Percentiles rank a stretch among this genome's conserved stretches.
These are phyloP conservation scores for Caenorhabditis wallacei DNA, from an alignment of 2,888 invertebrate genomes.

Conservation along the genomic window DNA sequence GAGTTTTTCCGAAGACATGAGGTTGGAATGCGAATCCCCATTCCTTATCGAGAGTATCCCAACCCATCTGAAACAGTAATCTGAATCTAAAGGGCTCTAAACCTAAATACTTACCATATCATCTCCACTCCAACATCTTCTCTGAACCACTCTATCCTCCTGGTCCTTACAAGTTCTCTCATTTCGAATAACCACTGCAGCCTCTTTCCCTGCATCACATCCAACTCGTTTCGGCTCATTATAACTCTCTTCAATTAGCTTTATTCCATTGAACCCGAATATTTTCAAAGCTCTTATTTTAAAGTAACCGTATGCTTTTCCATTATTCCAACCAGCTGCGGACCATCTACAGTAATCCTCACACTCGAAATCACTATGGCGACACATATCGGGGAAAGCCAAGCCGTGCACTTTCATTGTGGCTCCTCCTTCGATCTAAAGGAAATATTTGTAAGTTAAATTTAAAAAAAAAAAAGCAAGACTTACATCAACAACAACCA, in stretches of 20 bases:
- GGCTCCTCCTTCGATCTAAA: slow-evolving; percentile 48
- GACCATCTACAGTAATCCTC: slow-evolving; percentile 65
- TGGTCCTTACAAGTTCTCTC: slow-evolving; percentile 52
- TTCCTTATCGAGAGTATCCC: slow-evolving; percentile 39
- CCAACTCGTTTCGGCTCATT: slow-evolving; percentile 49
- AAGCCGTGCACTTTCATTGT: slow-evolving; percentile 47
- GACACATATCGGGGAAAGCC: slow-evolving; percentile 46
- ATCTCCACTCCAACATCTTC: slow-evolving; percentile 48
- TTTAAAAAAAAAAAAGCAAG: too few species aligned
- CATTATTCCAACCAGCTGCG: slow-evolving; percentile 40
- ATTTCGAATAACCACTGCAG: slow-evolving; percentile 49
- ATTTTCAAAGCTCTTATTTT: slow-evolving; percentile 13
- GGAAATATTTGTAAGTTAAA: too few species aligned
- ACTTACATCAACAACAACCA: slow-evolving; percentile 23
- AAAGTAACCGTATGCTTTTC: slow-evolving; percentile 51
- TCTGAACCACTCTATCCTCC: slow-evolving; percentile 15
- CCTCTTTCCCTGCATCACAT: slow-evolving; percentile 53
- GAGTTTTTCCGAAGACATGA: slow-evolving; percentile 18
- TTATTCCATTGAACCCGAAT: slow-evolving; percentile 48
- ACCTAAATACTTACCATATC: slow-evolving; percentile 7
- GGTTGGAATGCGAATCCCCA: slow-evolving; percentile 54
- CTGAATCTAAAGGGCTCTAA: not conserved
- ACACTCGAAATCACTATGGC: slow-evolving; percentile 42
- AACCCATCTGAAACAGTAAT: slow-evolving; percentile 36
- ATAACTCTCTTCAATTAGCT: slow-evolving; percentile 35